phyloP scores from a whole-genome alignment of 2,113 vertebrate species.

The Python bivittatus region DNA sequence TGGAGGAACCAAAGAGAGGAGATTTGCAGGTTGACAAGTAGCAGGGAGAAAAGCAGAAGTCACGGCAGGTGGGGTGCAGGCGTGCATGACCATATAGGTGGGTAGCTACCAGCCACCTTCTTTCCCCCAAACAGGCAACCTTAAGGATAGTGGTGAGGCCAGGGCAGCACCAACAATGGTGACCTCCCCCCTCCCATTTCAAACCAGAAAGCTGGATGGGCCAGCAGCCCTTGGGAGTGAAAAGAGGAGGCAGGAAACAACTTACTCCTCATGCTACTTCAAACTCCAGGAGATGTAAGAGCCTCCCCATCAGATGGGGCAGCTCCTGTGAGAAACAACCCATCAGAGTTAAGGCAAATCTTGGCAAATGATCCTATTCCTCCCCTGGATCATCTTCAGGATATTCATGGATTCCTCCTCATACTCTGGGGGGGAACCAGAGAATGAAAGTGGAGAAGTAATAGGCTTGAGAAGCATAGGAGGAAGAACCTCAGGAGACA shows the following conservation, averaged over 20 bases:
- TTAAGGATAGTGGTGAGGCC: background rate
- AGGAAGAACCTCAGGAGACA: background rate
- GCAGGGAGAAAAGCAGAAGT: background rate
- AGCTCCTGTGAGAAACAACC: background rate
- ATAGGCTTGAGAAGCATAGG: background rate
- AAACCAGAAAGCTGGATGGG: background rate
- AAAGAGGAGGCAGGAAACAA: background rate
- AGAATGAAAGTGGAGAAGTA: background rate
- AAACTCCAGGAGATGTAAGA: background rate
- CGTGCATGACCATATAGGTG: background rate
- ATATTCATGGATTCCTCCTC: background rate
- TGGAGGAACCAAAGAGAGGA: background rate
- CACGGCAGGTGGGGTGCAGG: background rate
- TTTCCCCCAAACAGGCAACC: background rate
- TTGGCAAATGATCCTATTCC: background rate
- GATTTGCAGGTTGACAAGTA: background rate
- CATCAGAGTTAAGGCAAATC: background rate
- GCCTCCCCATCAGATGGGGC: background rate
- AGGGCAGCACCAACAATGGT: background rate
- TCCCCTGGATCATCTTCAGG: background rate
- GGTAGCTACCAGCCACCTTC: background rate
- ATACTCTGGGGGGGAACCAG: background rate
- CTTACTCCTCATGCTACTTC: background rate
- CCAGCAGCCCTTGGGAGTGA: background rate
- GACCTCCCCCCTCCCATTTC: background rate